Conservation (phyloP, 2,113 vertebrate species). For the Macquaria australasica region DNA sequence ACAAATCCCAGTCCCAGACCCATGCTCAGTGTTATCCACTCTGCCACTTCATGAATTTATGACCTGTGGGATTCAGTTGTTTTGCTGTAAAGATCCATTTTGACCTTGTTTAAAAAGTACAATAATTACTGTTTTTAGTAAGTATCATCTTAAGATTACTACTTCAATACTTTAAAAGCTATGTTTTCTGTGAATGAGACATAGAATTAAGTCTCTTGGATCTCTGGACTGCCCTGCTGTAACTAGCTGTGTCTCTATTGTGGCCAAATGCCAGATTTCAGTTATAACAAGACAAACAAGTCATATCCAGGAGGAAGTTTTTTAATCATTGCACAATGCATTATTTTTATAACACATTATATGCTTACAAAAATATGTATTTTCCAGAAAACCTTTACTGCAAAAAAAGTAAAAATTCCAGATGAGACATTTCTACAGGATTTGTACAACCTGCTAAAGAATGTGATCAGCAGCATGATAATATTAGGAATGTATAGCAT, state of each 20-base stretch:
- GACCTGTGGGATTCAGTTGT: not conserved
- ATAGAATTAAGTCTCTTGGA: not conserved
- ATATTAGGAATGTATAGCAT: not conserved
- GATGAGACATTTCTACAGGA: not conserved
- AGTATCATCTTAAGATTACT: not conserved
- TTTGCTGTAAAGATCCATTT: not conserved
- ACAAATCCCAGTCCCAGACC: not conserved
- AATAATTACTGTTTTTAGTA: not conserved
- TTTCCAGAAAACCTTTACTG: not conserved
- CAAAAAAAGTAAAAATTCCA: not conserved
- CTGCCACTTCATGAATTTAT: not conserved
- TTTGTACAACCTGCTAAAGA: not conserved
- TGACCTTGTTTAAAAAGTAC: not conserved
- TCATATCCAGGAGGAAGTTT: not conserved
- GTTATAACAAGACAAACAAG: not conserved
- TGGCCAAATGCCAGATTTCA: not conserved
- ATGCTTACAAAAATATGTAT: not conserved
- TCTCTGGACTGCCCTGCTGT: slow-evolving; percentile 56
- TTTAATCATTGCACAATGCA: not conserved
- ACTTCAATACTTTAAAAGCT: not conserved
- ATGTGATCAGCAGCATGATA: not conserved
- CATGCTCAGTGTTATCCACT: slow-evolving; percentile 8
- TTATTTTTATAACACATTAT: not conserved
- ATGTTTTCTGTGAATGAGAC: not conserved
- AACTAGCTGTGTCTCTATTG: not conserved